Base-by-base conservation (phyloP, 2,888 invertebrate genomes). In the Euclidia mi region DNA sequence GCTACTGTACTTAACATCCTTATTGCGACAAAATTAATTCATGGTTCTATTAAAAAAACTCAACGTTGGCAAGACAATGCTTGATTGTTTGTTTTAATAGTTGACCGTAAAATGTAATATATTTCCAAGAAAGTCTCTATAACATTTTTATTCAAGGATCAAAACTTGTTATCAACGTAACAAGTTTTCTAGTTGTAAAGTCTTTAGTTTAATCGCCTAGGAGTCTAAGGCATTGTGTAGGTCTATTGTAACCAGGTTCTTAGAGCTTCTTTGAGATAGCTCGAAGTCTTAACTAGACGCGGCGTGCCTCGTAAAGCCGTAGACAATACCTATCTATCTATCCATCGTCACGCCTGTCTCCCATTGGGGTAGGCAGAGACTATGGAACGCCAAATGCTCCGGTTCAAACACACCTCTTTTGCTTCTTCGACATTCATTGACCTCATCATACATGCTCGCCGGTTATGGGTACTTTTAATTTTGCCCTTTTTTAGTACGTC, bases 161-260 rank as follows among this genome's bases (percentile, higher is more conserved):
- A 43, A 43, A 53, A 55, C 43, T 55, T 55, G 25, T 43, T 55
- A 55, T 47, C 38, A 37, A 37, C 10, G 42, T 31, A 38, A 48
- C 31, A 48, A 48, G 43, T 55, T 47, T 37, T 43, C 29, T 38
- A 38, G 37, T 37, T 29, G 38, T 46, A 46, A 31, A 31, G 29
- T 32, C 32, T 25, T 40, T 7, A 45, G 31, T 51, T 38, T 34
- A 52, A 34, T 52, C 40, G 46, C 31, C n/a, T 14, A 20, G 3
- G 17, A 18, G 40, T 25, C 31, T 34, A 29, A 15, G 15, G 44
- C 20, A 45, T 46, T 46, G 25, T 41, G 41, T 41, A 28, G 41
- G 41, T 34, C 46, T 46, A 45, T 28, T 40, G 41, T 46, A 45
- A 46, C 15, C 32, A 38, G 11, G 7, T 34, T 42, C 10, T 25